Conservation (phyloP, 2,888 invertebrate genomes). For the Mythimna albipuncta region DNA sequence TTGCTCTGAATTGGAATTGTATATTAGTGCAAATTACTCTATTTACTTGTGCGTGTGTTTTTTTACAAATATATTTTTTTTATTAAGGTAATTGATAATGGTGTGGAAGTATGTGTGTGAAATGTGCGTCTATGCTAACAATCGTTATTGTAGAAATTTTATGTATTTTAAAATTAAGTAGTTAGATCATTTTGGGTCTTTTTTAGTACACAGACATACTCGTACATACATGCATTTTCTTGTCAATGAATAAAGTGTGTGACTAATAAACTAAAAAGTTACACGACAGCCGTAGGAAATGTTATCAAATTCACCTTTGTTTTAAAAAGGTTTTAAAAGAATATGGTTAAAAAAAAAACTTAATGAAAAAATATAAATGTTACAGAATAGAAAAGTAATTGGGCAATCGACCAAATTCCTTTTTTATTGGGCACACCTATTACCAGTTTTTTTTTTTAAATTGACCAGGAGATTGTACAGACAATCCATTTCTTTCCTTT, state of each 20-base stretch:
- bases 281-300: not conserved
- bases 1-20: too few relatives aligned
- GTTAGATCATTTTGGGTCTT: not conserved
- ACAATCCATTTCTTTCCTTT: not conserved
- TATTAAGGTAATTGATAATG: too few relatives aligned
- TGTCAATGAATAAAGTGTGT: too few relatives aligned
- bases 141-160: too few relatives aligned
- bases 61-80: too few relatives aligned
- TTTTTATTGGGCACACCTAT: constrained; percentile 15
- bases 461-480: not conserved
- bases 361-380: not conserved
- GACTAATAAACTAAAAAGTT: too few relatives aligned
- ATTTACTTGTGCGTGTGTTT: too few relatives aligned
- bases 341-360: not conserved
- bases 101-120: too few relatives aligned
- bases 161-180: not conserved
- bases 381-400: constrained; percentile 8
- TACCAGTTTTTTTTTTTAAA: not conserved
- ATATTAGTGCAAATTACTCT: too few relatives aligned
- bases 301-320: constrained; percentile 8
- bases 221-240: too few relatives aligned
- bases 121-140: too few relatives aligned
- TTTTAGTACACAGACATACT: too few relatives aligned
- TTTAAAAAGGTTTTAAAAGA: not conserved
- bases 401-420: constrained; percentile 27